A percentile compares a stretch with the other conserved stretches of the same genome.
Conservation (phyloP, 2,113 vertebrate species). For the Menidia beryllina region DNA sequence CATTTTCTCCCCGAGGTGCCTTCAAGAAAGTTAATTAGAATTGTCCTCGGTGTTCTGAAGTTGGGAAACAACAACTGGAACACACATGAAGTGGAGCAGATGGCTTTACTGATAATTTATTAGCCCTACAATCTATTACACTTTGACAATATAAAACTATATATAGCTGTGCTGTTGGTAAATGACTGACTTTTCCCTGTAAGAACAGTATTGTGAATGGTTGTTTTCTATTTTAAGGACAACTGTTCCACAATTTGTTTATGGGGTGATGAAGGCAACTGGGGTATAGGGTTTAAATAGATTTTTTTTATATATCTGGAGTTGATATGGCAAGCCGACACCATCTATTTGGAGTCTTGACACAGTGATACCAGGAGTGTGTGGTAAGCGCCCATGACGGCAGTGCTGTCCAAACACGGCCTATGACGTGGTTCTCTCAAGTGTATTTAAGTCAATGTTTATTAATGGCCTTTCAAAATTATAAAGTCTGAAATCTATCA, state of each 20-base stretch:
- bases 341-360: background rate
- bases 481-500: background rate
- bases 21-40: conserved; percentile 9
- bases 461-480: background rate
- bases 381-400: background rate
- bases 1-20: conserved; percentile 9
- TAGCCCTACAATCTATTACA: too few relatives aligned
- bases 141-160: too few relatives aligned
- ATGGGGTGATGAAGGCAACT: background rate
- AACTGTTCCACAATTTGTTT: background rate
- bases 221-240: background rate
- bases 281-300: background rate
- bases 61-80: background rate
- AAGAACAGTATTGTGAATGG: too few relatives aligned
- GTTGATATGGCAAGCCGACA: background rate
- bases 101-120: too few relatives aligned
- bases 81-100: too few relatives aligned
- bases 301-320: background rate
- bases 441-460: background rate
- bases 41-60: conserved; percentile 21
- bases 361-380: background rate
- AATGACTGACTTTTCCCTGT: background rate
- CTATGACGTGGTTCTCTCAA: background rate
- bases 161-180: background rate
- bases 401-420: background rate